These are phyloP conservation scores for Oenanthe oenanthe DNA, from an alignment of 2,113 vertebrate species.

Conservation along the genomic window DNA sequence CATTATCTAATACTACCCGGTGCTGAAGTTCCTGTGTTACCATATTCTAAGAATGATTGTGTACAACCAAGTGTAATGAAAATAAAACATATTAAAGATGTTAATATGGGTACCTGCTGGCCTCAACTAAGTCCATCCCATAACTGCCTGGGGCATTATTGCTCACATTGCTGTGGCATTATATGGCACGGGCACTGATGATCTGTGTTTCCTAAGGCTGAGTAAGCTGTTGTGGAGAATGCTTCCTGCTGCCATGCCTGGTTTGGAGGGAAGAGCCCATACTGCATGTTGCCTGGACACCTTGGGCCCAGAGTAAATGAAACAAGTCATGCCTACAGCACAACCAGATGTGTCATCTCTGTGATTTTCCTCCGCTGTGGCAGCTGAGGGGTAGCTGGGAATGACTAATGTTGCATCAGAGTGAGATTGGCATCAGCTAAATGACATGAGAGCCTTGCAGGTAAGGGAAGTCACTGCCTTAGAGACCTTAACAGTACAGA, in stretches of 20 bases:
- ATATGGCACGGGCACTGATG: not conserved
- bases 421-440: not conserved
- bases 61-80: not conserved
- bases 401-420: not conserved
- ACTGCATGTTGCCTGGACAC: accelerated
- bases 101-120: not conserved
- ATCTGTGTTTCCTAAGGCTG: not conserved
- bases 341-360: not conserved
- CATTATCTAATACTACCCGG: not conserved
- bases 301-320: not conserved
- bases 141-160: not conserved
- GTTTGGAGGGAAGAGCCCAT: not conserved
- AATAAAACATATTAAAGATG: not conserved
- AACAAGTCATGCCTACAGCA: not conserved
- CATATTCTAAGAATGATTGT: not conserved
- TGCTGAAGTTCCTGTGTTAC: not conserved
- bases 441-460: not conserved
- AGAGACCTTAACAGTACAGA: not conserved
- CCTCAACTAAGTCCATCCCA: not conserved
- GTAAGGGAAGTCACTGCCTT: not conserved
- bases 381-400: not conserved
- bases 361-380: not conserved
- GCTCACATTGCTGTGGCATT: not conserved
- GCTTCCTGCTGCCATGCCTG: not conserved
- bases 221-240: not conserved